phyloP scores from a whole-genome alignment of 2,888 invertebrate genomes.

The Allygus modestus region DNA sequence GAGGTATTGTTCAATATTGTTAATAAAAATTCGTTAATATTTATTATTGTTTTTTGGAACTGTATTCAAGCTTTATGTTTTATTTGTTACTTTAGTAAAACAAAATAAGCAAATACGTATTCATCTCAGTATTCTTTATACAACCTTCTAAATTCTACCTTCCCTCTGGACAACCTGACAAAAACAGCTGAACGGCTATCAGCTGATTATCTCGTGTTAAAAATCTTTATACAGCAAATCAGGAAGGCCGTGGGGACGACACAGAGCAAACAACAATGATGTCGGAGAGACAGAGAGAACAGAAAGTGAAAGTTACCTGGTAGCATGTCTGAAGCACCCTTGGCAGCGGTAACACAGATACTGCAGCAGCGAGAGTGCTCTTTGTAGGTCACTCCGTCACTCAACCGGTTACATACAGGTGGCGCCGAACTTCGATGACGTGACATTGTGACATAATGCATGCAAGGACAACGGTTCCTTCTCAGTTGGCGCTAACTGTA shows the following conservation, averaged over 20 bases:
- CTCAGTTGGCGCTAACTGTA: conserved; percentile 12
- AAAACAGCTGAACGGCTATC: neutral
- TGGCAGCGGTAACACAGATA: conserved; percentile 56
- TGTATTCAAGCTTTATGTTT: no score
- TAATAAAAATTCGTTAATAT: no score
- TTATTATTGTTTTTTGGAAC: no score
- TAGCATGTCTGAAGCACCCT: conserved; percentile 47
- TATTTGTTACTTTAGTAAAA: no score
- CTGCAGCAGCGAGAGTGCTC: conserved; percentile 40
- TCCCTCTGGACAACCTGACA: no score
- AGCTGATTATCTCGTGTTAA: no score
- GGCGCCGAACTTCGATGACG: conserved; percentile 18
- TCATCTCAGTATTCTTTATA: no score
- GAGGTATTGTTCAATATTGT: no score
- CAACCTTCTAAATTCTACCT: no score
- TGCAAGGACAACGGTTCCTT: neutral
- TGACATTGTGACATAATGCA: conserved; percentile 11
- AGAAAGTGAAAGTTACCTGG: conserved; percentile 55
- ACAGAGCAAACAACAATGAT: neutral
- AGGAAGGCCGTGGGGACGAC: neutral
- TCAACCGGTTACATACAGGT: conserved; percentile 35
- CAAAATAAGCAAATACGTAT: no score
- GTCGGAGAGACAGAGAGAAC: neutral
- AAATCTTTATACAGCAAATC: neutral
- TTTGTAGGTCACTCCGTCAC: conserved; percentile 35